Evolutionary conservation across 1,140 invertebrate genomes (phyloP), one percentile per base, ranked within the genome.

Genomic region (Calephelis nemesis): DNA sequence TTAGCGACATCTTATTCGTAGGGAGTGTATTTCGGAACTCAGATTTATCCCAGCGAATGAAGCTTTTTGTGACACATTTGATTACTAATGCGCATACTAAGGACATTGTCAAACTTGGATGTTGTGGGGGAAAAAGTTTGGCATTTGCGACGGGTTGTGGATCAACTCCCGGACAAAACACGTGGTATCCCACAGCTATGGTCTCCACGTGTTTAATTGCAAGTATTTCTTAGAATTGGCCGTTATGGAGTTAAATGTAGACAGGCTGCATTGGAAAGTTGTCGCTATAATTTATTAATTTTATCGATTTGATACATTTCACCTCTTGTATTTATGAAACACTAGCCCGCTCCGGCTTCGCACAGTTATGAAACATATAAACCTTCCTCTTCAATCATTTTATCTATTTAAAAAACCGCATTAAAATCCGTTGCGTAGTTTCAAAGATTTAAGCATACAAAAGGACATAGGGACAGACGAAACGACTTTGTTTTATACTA

Each of bases 171-270:
- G n/a, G 6, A 42, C 39, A 42, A 40, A 42, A 50, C 30, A 42
- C 50, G 40, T 49, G n/a, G 39, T 49, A 50, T 52, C 49, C 40
- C 49, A 9, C 62, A 15, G 62, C 40, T 63, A 63, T 63, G 62
- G 62, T 13, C 62, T 63, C 62, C 45, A 63, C 62, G 62, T 47
- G 62, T 63, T 63, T 63, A 63, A 42, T 63, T 68, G 40, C 15
- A 15, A 5, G 11, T 39, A 39, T 4, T 45, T 45, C 19, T 47
- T 40, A 70, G 65, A 66, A 65, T 39, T 42, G 50, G 47, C 39
- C 54, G 47, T 67, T 68, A 67, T 48, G 47, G 47, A 47, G 15
- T 42, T 54, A 58, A 45, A 45, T 45, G 42, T 45, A 45, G 42
- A 7, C n/a, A n/a, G 30, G 11, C 10, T 49, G 15, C 13, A 58